Evolutionary conservation across 2,888 invertebrate species (phyloP), one percentile per base, ranked within the genome.

Genomic region (Eremobia ochroleuca): DNA sequence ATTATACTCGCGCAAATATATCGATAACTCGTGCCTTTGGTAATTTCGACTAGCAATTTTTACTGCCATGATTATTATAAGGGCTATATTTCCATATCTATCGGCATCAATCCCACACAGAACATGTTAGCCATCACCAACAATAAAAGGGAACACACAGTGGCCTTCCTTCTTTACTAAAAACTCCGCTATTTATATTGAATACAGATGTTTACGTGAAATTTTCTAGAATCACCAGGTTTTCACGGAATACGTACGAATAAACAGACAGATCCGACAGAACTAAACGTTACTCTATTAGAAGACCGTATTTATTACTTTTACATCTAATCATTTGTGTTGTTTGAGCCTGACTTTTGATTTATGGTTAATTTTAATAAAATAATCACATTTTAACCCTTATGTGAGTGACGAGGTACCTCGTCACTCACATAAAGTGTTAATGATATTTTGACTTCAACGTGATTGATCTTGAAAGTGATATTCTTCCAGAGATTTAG

Each of bases 81-180:
- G 52, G 21, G 15, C 18, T 46, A 43, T 37, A 37, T 64, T 80
- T 11, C 31, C 18, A 43, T 40, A 74, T 74, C 78, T 74, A 74
- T 72, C 73, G 72, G 40, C 79, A 83, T 69, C 62, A 59, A 78
- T 31, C 61, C 40, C 65, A 75, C 46, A 64, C 3, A 40, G 40
- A 62, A 65, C n/a, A 74, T 70, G 83, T 83, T 69, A 86, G 75
- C 84, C 83, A 73, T 73, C 86, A 84, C 84, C 79, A 61, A 70
- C 25, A 70, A 49, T 25, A 21, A 74, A 25, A 15, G 43, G 62
- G 28, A 52, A 49, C 31, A 66, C 31, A 43, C 31, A 40, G 72
- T 43, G 69, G 59, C 52, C 15, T 55, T 31, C 43, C 15, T 58
- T 25, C 59, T 52, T 52, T 34, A 64, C 18, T 49, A 34, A 55